Conservation (phyloP, 2,797 vertebrate species). For the Sitta carolinensis region DNA sequence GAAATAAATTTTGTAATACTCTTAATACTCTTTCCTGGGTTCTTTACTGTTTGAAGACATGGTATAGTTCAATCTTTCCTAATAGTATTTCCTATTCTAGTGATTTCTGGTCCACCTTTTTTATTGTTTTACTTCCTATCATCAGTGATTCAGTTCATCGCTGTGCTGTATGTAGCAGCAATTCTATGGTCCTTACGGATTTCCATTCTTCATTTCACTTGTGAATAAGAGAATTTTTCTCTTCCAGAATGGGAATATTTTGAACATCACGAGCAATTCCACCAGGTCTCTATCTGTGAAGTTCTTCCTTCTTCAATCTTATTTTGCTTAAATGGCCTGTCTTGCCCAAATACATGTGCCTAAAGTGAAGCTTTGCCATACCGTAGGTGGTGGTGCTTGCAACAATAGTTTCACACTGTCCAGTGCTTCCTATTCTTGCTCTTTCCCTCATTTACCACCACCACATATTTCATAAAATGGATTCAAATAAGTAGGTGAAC, state of each 20-base stretch:
- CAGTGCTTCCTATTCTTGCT: not conserved
- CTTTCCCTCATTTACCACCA: not conserved
- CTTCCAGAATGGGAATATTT: not conserved
- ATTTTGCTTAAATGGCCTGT: not conserved
- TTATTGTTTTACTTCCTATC: not conserved
- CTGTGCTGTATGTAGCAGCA: not conserved
- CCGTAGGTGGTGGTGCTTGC: not conserved
- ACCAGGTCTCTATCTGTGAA: not conserved
- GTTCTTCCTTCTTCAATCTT: not conserved
- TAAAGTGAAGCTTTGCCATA: not conserved
- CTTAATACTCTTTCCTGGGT: not conserved
- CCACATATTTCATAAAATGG: not conserved
- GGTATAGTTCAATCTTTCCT: not conserved
- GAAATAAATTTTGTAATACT: fast-evolving
- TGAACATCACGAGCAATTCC: not conserved
- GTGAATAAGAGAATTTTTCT: not conserved
- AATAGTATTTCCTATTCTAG: not conserved
- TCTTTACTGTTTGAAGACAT: not conserved
- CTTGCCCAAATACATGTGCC: not conserved
- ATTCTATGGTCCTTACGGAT: not conserved
- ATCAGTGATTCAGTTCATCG: not conserved
- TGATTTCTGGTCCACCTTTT: not conserved
- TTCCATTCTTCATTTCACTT: not conserved
- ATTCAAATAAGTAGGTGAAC: not conserved
- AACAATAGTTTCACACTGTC: not conserved